Conservation (phyloP, 2,888 invertebrate genomes). For the Dasysyrphus tricinctus region DNA sequence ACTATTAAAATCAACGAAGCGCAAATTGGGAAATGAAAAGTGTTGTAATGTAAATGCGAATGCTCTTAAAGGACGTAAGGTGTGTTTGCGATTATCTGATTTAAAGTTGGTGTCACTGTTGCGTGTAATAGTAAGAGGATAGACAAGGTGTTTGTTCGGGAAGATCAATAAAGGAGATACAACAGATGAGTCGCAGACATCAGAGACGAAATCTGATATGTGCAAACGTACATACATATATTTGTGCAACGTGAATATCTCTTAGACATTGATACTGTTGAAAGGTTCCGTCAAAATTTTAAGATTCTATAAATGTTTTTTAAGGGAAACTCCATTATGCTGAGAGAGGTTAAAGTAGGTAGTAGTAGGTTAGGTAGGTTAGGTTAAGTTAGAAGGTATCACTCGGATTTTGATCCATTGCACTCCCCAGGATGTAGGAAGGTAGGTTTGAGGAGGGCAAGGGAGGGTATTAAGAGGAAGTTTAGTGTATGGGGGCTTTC, state of each 20-base stretch:
- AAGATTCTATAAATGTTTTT: too few species aligned
- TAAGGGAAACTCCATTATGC: too few species aligned
- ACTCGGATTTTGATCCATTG: too few species aligned
- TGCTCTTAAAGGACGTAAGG: conserved; percentile 37
- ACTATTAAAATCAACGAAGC: conserved; percentile 45
- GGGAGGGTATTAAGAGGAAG: too few species aligned
- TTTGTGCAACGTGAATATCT: background rate
- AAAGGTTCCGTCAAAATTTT: background rate
- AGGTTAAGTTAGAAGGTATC: too few species aligned
- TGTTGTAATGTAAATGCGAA: background rate
- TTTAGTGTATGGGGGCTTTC: too few species aligned
- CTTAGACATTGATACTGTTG: conserved; percentile 45
- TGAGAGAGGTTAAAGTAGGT: too few species aligned
- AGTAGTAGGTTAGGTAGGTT: too few species aligned
- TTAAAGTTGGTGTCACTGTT: conserved; percentile 53
- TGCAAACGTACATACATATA: too few species aligned
- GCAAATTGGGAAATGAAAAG: conserved; percentile 40
- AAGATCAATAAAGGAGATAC: conserved; percentile 39
- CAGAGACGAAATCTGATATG: background rate
- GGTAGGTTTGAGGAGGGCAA: too few species aligned
- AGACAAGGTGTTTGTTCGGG: conserved; percentile 15
- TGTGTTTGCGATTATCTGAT: conserved; percentile 44
- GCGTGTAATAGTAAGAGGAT: conserved; percentile 35
- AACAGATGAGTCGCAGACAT: background rate
- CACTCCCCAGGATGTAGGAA: too few species aligned